Base-by-base conservation (phyloP, 2,797 vertebrate species). In the Gallirallus australis region DNA sequence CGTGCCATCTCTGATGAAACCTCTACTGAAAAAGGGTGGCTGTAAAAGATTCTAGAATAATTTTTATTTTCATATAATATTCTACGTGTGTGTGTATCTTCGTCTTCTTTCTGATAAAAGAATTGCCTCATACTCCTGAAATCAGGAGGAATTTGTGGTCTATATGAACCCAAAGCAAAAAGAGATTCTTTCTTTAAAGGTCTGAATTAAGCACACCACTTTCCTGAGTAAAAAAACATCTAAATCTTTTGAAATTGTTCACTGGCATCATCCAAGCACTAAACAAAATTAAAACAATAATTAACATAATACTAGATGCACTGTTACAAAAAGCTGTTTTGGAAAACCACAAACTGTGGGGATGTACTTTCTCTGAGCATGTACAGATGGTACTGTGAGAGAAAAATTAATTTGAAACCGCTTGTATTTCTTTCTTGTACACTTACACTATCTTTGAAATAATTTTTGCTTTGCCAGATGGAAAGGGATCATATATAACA, bases 251-350 rank as follows among this genome's bases (percentile, higher is more conserved):
- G 15, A 47, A 68, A 64, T 39, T 69, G 14, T 54, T 82, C 27
- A 27, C 9, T 73, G 9, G 6, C 57, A 56, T 59, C 33, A 61
- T n/a, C 15, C 12, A 60, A 57, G 4, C 2, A 81, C 17, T 52
- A 54, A 73, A 42, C 19, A 92, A 86, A 95, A 91, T 78, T 86
- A 83, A 91, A 86, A 52, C 30, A 82, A 76, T 79, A 83, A 68
- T 71, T 91, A 88, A 54, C 11, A 35, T 65, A 50, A 39, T 42
- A 40, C 24, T 64, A 65, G 15, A 69, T 56, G 3, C 16, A 47
- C 7, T 66, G 17, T 52, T 76, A 79, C 15, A 20, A 92, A 86
- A 95, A 37, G 60, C 16, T 75, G 11, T 68, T 79, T 59, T 69
- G 60, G 54, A 77, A 90, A 91, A 35, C 6, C 23, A 59, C 15